Evolutionary conservation across 2,113 vertebrate species (phyloP).

Genomic region (Thinocorus orbignyianus): DNA sequence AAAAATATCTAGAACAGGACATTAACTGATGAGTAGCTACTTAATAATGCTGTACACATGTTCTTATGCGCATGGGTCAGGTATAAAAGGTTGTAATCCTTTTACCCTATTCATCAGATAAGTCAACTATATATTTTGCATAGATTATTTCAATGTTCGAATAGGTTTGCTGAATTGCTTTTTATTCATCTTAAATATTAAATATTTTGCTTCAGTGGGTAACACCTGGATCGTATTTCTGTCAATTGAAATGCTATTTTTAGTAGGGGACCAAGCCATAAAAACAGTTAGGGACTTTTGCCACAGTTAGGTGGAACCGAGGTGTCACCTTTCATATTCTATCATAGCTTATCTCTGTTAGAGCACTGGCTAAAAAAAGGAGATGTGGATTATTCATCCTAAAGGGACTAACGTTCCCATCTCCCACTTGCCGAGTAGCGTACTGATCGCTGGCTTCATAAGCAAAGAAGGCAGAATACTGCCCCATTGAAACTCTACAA

Average conservation of each 20-base stretch:
- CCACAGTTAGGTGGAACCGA: neutral
- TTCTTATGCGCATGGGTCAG: neutral
- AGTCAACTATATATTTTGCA: neutral
- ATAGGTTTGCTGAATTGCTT: neutral
- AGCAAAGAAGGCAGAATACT: neutral
- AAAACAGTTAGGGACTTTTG: neutral
- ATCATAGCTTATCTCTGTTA: neutral
- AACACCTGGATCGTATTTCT: neutral
- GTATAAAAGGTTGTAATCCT: neutral
- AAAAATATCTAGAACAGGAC: neutral
- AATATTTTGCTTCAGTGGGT: neutral
- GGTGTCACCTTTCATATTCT: neutral
- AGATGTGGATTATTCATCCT: neutral
- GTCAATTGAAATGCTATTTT: neutral
- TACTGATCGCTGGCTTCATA: neutral
- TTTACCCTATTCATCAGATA: neutral
- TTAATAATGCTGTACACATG: neutral
- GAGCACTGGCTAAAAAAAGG: neutral
- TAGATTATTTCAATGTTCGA: neutral
- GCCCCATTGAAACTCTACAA: neutral
- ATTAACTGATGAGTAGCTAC: neutral
- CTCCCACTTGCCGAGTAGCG: neutral
- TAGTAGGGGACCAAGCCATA: neutral
- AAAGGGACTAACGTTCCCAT: neutral
- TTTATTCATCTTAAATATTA: neutral